Evolutionary conservation across 2,797 vertebrate genomes (phyloP), one percentile per base, ranked within the genome.

Genomic region (Phoeniculus purpureus): DNA sequence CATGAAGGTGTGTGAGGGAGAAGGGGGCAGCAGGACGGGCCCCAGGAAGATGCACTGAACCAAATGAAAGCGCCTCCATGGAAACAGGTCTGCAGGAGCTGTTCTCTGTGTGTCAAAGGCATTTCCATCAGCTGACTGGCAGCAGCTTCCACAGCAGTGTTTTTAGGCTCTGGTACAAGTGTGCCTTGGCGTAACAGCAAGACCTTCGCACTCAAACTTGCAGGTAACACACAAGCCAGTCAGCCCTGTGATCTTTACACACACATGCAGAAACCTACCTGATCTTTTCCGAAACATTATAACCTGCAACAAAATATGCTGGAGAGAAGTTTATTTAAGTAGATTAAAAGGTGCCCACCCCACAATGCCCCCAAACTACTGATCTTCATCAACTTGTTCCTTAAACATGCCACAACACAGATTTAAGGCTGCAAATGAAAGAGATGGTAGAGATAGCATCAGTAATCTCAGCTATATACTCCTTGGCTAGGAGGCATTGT

Each of bases 401-500:
- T 87, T 61, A 78, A 96, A 93, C 93, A 17, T 94, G 95, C 84
- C 54, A 58, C 64, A 73, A 94, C 92, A 85, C 19, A 81, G 76
- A 76, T 73, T 83, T 83, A 64, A 66, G 90, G 37, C 67, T 90
- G 84, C 67, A 92, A 93, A 91, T 47, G 47, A 85, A 77, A 55
- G 78, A 87, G 91, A 86, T 90, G 4, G 0, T 18, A n/a, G 34
- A 79, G 94, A 94, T 89, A 92, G 83, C 43, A 43, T 58, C 47
- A 12, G 82, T 67, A 76, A 89, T 83, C 83, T 83, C 74, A 87
- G 76, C 86, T 75, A n/a, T 34, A 76, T 31, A 20, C 8, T 61
- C 70, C 47, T 96, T 94, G 67, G 80, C 94, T 93, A 87, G 82
- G 80, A 92, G 89, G 79, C 85, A 89, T 54, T 2, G 0, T 76